Percentiles rank a stretch among this genome's conserved stretches.
Conservation (phyloP, 2,888 invertebrate species). For the Stegophylla sp. region DNA sequence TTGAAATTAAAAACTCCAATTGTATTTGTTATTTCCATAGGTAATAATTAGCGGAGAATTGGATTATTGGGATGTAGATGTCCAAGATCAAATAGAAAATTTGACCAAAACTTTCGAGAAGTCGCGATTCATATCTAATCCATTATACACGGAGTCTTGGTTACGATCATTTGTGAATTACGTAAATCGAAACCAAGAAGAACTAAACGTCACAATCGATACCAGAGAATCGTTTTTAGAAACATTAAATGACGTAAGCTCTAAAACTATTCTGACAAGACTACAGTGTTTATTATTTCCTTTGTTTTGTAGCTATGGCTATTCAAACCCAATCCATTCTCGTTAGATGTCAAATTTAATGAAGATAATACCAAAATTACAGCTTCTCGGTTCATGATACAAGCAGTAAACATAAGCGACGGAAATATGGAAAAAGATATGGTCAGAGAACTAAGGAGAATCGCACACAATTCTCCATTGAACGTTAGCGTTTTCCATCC, state of each 20-base stretch:
- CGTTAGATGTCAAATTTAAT: constrained; percentile 84
- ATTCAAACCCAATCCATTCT: constrained; percentile 79
- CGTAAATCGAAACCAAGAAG: constrained; percentile 76
- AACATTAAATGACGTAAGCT: constrained; percentile 75
- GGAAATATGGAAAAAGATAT: constrained; percentile 91
- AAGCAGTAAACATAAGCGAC: constrained; percentile 86
- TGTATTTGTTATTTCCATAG: constrained; percentile 67
- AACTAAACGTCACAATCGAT: constrained; percentile 77
- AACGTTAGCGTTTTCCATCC: constrained; percentile 94
- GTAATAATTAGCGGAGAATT: constrained; percentile 81
- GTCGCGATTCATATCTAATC: constrained; percentile 76
- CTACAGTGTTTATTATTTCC: neutral
- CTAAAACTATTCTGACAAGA: neutral
- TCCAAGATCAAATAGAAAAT: constrained; percentile 80
- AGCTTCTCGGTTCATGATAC: constrained; percentile 85
- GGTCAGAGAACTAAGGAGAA: constrained; percentile 79
- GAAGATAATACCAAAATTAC: constrained; percentile 76
- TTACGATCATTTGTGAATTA: constrained; percentile 81
- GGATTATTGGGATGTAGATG: constrained; percentile 80
- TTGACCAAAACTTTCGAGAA: constrained; percentile 80
- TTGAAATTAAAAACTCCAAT: neutral
- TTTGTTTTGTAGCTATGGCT: constrained; percentile 73
- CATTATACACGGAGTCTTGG: constrained; percentile 88
- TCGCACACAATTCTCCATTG: constrained; percentile 78
- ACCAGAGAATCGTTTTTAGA: constrained; percentile 77